A percentile compares a stretch with the other conserved stretches of the same genome.
phyloP scores from a whole-genome alignment of 2,113 vertebrate species.

The Nibea albiflora region DNA sequence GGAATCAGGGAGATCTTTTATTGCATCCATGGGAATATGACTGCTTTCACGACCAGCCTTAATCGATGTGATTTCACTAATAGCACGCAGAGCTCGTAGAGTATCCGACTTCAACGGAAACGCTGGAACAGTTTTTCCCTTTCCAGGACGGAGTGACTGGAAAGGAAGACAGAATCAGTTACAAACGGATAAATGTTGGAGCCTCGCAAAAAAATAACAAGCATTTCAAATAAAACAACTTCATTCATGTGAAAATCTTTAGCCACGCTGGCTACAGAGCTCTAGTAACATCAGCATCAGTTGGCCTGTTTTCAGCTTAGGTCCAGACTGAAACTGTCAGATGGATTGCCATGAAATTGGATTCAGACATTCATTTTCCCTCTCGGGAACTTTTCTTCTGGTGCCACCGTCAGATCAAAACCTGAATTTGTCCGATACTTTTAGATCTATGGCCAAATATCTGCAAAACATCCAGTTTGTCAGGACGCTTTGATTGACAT shows the following conservation, averaged over 20 bases:
- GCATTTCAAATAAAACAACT: not conserved
- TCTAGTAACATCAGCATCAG: not conserved
- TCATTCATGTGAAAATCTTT: not conserved
- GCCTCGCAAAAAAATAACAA: constrained; percentile 1
- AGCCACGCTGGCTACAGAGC: not conserved
- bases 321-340: not conserved
- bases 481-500: no score
- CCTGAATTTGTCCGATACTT: not conserved
- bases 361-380: not conserved
- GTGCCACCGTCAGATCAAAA: not conserved
- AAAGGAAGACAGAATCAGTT: constrained; percentile 19
- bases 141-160: not conserved
- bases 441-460: not conserved
- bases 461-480: not conserved
- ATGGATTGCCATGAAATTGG: no score
- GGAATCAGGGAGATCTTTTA: constrained; percentile 4
- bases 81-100: not conserved
- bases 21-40: constrained; percentile 14
- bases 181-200: constrained; percentile 20
- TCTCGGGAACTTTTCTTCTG: not conserved
- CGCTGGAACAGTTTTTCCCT: not conserved
- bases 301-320: not conserved
- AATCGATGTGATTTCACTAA: not conserved
- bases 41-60: not conserved
- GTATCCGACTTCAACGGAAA: not conserved